phyloP scores from a whole-genome alignment of 2,113 vertebrate species.

The Oryzias woworae region DNA sequence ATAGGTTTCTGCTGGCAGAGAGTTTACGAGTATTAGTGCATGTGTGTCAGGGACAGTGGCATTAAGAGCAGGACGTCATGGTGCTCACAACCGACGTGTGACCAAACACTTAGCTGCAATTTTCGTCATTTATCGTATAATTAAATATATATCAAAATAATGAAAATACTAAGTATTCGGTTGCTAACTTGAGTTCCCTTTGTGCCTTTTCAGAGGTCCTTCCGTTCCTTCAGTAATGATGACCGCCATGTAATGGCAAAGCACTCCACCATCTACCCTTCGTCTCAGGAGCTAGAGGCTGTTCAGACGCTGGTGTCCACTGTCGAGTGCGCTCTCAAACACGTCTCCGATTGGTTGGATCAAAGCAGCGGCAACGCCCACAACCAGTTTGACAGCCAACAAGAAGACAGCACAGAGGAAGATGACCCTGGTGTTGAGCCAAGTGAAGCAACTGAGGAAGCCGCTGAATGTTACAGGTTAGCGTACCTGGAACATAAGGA shows the following conservation, averaged over 20 bases:
- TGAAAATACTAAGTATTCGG: background rate
- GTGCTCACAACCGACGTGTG: constrained; percentile 34
- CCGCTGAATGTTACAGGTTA: constrained; percentile 84
- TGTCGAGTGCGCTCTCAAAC: constrained; percentile 95
- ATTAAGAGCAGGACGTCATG: constrained; percentile 35
- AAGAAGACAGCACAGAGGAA: constrained; percentile 51
- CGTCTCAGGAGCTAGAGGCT: constrained; percentile 93
- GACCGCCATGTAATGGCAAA: constrained; percentile 99
- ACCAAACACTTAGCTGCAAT: constrained; percentile 11
- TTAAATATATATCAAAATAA: background rate
- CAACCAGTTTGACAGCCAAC: constrained; percentile 39
- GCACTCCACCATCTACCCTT: constrained; percentile 97
- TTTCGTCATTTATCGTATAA: background rate
- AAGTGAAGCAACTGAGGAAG: constrained; percentile 67
- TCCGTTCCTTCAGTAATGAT: constrained; percentile 97
- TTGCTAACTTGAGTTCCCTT: background rate
- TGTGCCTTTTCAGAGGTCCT: constrained; percentile 86
- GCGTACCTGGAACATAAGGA: background rate
- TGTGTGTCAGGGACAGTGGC: constrained; percentile 27
- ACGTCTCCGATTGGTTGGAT: constrained; percentile 97
- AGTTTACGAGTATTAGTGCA: background rate
- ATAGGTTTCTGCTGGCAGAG: constrained; percentile 24
- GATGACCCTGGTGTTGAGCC: constrained; percentile 34
- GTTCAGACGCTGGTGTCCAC: constrained; percentile 98
- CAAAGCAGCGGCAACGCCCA: constrained; percentile 60